These are phyloP conservation scores for Anoncus sp. DNA, from an alignment of 2,888 invertebrate genomes.

Conservation along the genomic window DNA sequence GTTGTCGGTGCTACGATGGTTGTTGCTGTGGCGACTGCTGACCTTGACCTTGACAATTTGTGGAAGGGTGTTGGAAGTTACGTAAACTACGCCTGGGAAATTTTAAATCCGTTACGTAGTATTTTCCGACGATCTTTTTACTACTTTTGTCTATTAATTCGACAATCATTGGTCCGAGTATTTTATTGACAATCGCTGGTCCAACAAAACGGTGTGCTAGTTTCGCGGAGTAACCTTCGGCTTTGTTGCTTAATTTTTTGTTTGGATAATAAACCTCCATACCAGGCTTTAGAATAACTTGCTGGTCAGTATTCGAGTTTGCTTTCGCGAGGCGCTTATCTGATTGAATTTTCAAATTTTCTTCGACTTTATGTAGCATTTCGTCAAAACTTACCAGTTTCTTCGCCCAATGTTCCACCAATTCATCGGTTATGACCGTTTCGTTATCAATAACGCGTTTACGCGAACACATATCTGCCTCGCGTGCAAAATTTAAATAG, in stretches of 20 bases:
- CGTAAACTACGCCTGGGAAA: too few relatives aligned
- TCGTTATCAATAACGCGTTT: neutral
- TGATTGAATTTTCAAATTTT: neutral
- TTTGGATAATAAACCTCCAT: neutral
- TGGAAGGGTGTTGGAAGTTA: too few relatives aligned
- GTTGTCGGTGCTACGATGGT: too few relatives aligned
- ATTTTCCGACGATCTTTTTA: constrained; percentile 42
- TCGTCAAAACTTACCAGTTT: neutral
- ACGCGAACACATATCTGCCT: neutral
- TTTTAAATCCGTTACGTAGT: too few relatives aligned
- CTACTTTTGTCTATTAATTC: constrained; percentile 40
- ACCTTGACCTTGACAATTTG: too few relatives aligned
- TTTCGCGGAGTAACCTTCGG: too few relatives aligned
- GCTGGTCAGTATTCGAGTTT: neutral
- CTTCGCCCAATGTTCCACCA: neutral
- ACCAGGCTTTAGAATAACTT: neutral
- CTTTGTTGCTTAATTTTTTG: too few relatives aligned
- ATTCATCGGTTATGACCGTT: neutral
- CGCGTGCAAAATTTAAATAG: neutral
- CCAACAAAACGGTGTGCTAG: constrained; percentile 34
- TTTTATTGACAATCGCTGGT: constrained; percentile 37
- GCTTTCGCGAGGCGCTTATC: neutral
- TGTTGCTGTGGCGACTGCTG: too few relatives aligned
- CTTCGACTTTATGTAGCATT: neutral
- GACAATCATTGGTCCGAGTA: constrained; percentile 50